A percentile compares a stretch with the other conserved stretches of the same genome.
These are phyloP conservation scores for Drosophila tristis DNA, from an alignment of 1,140 invertebrate genomes.

Conservation along the genomic window DNA sequence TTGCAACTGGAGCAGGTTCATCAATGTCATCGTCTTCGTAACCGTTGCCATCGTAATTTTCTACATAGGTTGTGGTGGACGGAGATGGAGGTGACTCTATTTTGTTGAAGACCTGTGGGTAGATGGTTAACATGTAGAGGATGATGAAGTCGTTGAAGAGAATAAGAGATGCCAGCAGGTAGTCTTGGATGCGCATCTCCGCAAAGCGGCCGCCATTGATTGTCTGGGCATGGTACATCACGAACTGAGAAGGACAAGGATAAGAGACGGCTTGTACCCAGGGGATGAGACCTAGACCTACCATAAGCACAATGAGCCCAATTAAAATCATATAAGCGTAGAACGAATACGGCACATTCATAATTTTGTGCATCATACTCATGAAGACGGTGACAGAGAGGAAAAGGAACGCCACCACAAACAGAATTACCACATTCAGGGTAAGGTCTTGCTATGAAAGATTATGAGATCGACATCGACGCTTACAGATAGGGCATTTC, in stretches of 20 bases:
- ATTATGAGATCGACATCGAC: neutral
- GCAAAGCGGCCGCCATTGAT: constrained; percentile 78
- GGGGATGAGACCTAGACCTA: neutral
- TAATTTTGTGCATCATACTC: constrained; percentile 60
- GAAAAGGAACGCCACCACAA: constrained; percentile 71
- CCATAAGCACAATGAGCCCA: constrained; percentile 56
- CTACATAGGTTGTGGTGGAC: too few species aligned
- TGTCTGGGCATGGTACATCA: constrained; percentile 78
- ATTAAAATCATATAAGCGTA: constrained; percentile 50
- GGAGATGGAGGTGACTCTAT: too few species aligned
- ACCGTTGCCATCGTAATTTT: too few species aligned
- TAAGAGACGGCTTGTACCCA: too few species aligned
- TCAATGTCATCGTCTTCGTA: too few species aligned
- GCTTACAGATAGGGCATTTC: fast-evolving
- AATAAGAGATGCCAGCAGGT: constrained; percentile 63
- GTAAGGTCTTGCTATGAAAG: constrained; percentile 67
- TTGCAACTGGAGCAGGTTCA: too few species aligned
- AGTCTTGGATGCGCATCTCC: constrained; percentile 69
- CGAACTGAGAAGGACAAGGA: constrained; percentile 40
- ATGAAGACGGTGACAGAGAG: constrained; percentile 65
- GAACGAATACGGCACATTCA: constrained; percentile 17
- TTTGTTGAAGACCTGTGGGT: constrained; percentile 33
- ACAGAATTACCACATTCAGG: constrained; percentile 68
- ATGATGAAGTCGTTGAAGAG: constrained; percentile 67
- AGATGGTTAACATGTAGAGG: constrained; percentile 65